phyloP scores from a whole-genome alignment of 2,888 invertebrate species.

The Conchocele bisecta region DNA sequence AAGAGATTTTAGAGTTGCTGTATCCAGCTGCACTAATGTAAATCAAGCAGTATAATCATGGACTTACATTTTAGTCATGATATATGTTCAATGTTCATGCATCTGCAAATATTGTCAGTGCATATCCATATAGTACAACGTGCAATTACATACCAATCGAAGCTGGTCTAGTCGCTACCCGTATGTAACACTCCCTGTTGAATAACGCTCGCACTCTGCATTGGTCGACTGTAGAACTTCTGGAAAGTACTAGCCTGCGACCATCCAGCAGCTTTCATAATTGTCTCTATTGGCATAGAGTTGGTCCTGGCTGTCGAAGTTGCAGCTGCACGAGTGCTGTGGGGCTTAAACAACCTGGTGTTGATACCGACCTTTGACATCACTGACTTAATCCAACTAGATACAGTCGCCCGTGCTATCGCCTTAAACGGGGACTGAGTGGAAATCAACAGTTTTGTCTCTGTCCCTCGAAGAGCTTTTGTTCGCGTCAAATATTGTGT shows the following conservation, averaged over 20 bases:
- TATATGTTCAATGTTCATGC: no score
- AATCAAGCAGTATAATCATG: no score
- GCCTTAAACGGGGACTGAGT: constrained; percentile 8
- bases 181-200: no score
- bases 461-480: neutral
- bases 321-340: constrained; percentile 12
- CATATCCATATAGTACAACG: no score
- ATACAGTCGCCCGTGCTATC: constrained; percentile 15
- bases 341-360: neutral
- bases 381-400: constrained; percentile 17
- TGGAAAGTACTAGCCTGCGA: constrained; percentile 8
- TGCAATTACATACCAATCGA: no score
- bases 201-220: no score
- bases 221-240: constrained; percentile 9
- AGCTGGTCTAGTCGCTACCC: no score
- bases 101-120: no score
- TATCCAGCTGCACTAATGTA: no score
- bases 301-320: constrained; percentile 10
- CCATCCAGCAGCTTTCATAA: constrained; percentile 17
- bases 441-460: constrained; percentile 6
- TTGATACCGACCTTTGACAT: constrained; percentile 10
- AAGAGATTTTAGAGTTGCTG: no score
- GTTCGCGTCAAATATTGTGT: constrained; percentile 16
- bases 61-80: no score
- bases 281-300: constrained; percentile 1